These are phyloP conservation scores for Deilephila elpenor DNA, from an alignment of 2,888 invertebrate genomes.

Conservation along the genomic window DNA sequence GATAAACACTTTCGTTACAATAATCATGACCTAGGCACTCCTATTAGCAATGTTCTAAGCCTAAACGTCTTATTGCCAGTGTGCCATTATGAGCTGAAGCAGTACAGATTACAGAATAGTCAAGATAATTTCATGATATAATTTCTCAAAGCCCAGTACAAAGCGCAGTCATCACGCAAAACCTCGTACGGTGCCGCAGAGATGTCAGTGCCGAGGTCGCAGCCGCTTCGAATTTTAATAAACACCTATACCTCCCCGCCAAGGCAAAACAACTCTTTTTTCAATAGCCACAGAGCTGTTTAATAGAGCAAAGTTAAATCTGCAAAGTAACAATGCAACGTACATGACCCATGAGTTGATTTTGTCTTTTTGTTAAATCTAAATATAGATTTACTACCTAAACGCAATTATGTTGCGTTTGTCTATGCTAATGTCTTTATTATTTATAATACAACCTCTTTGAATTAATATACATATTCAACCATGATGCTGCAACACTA, in stretches of 20 bases:
- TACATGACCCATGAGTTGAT: constrained; percentile 8
- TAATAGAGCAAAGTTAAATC: neutral
- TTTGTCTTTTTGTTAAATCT: constrained; percentile 20
- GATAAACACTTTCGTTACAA: too few relatives aligned
- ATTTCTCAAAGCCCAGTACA: neutral
- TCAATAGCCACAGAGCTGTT: neutral
- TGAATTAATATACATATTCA: too few relatives aligned
- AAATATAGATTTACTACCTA: constrained; percentile 7
- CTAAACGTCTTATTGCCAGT: too few relatives aligned
- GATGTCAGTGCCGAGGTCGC: constrained; percentile 4
- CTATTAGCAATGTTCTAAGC: too few relatives aligned
- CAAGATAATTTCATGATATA: neutral
- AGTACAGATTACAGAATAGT: too few relatives aligned
- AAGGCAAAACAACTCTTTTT: neutral
- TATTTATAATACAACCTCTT: neutral
- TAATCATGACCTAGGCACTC: too few relatives aligned
- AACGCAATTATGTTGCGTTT: neutral
- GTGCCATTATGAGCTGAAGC: too few relatives aligned
- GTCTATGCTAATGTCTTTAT: neutral
- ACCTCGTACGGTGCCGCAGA: constrained; percentile 12
- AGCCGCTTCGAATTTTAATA: constrained; percentile 15
- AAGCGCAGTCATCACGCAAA: constrained; percentile 7
- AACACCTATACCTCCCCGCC: neutral
- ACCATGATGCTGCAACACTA: too few relatives aligned
- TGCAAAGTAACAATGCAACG: constrained; percentile 11